phyloP scores from a whole-genome alignment of 23 tunicate species.

The Clavelina lepadiformis region DNA sequence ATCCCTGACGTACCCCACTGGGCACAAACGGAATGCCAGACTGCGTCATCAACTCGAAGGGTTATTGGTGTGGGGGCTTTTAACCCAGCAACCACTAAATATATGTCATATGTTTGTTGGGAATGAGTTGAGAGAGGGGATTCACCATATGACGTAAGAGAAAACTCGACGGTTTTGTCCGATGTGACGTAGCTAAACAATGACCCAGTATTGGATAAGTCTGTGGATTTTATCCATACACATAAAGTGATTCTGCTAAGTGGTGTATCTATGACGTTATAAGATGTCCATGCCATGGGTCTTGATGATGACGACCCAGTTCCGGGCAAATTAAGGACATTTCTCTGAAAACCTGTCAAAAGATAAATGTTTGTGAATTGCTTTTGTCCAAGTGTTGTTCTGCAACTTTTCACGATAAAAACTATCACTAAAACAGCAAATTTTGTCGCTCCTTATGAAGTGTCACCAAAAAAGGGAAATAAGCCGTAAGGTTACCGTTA shows the following conservation, averaged over 20 bases:
- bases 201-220: conserved; percentile 16
- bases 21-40: conserved; percentile 34
- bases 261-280: not conserved
- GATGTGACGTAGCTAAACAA: conserved; percentile 1
- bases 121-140: not conserved
- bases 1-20: conserved; percentile 8
- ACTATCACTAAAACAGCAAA: too few relatives aligned
- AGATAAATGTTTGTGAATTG: too few relatives aligned
- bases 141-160: conserved; percentile 1
- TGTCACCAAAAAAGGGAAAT: too few relatives aligned
- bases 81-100: conserved; percentile 2
- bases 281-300: conserved; percentile 27
- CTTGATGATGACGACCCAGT: not conserved
- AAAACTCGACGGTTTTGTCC: conserved; percentile 1
- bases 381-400: too few relatives aligned
- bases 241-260: conserved; percentile 5
- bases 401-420: too few relatives aligned
- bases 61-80: not conserved
- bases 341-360: conserved; percentile 7
- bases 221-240: conserved; percentile 29
- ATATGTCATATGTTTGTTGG: conserved; percentile 8
- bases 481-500: too few relatives aligned
- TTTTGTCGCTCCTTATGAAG: too few relatives aligned
- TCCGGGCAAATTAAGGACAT: conserved; percentile 13
- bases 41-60: conserved; percentile 36